Percentiles rank a stretch among this genome's conserved stretches.
Evolutionary conservation across 2,888 invertebrate genomes (phyloP).

Genomic region (Spilarctia lutea): DNA sequence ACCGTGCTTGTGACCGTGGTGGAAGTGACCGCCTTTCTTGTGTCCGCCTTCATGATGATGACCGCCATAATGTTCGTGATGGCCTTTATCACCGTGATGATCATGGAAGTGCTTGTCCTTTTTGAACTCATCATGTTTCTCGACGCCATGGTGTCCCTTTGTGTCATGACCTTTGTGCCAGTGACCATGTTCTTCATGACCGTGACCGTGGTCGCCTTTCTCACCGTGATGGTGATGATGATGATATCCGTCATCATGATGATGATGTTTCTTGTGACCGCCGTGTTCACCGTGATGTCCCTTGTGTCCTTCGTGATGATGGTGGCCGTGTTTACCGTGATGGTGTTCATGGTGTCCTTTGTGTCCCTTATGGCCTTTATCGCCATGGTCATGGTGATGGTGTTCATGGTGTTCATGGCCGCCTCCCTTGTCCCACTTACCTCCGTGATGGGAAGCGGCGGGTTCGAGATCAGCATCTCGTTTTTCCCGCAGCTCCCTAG

Average conservation of each 20-base stretch:
- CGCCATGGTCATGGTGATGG: conserved; percentile 87
- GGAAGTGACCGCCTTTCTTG: conserved; percentile 92
- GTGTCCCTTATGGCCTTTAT: conserved; percentile 89
- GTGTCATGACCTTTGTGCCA: conserved; percentile 94
- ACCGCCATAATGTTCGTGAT: conserved; percentile 91
- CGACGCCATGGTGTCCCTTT: conserved; percentile 92
- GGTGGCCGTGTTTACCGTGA: conserved; percentile 89
- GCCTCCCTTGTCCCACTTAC: conserved; percentile 60
- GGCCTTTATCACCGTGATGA: conserved; percentile 91
- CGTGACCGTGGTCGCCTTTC: conserved; percentile 87
- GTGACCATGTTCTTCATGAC: conserved; percentile 85
- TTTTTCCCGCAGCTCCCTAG: conserved; percentile 80
- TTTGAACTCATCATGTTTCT: conserved; percentile 93
- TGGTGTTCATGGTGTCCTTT: conserved; percentile 88
- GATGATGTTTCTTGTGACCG: conserved; percentile 88
- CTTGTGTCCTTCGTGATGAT: conserved; percentile 88
- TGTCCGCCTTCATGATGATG: conserved; percentile 91
- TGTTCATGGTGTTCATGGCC: conserved; percentile 88
- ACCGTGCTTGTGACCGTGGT: conserved; percentile 91
- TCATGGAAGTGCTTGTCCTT: conserved; percentile 94
- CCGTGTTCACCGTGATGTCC: conserved; percentile 87
- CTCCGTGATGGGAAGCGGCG: conserved; percentile 73
- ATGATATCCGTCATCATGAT: conserved; percentile 88
- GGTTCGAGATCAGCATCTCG: conserved; percentile 81
- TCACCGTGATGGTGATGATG: conserved; percentile 87